Percentiles rank a stretch among this genome's conserved stretches.
Conservation (phyloP, 2,888 invertebrate genomes). For the Choreutis nemorana region DNA sequence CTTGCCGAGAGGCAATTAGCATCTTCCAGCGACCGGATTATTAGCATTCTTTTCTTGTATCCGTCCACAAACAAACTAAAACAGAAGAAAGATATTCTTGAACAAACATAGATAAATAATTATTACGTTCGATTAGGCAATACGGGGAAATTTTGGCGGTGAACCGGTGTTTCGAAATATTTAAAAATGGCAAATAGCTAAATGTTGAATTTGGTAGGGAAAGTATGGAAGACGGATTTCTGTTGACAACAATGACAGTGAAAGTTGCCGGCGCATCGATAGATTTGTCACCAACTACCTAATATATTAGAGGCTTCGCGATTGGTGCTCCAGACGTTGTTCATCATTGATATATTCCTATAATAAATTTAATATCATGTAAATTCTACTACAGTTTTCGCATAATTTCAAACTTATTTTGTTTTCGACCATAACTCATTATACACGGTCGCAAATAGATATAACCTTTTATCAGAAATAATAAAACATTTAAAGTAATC, state of each 20-base stretch:
- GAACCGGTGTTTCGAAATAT: conserved; percentile 12
- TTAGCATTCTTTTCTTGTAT: conserved; percentile 39
- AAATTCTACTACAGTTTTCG: no score
- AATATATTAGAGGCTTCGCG: no score
- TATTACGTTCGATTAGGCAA: conserved; percentile 5
- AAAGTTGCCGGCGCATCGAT: conserved; percentile 27
- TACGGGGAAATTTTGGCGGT: conserved; percentile 14
- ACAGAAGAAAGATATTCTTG: conserved; percentile 8
- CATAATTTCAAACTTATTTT: no score
- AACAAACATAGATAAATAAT: conserved; percentile 12
- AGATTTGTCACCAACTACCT: no score
- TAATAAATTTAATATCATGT: no score
- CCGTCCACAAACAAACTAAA: conserved; percentile 28
- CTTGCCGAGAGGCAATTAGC: conserved; percentile 41
- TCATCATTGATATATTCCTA: no score
- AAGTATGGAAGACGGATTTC: conserved; percentile 24
- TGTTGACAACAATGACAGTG: conserved; percentile 36
- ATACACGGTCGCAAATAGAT: no score
- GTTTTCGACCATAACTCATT: no score
- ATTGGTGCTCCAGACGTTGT: no score
- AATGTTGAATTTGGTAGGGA: conserved; percentile 29
- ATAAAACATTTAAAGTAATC: no score
- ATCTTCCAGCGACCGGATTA: conserved; percentile 38
- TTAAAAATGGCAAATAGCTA: conserved; percentile 23
- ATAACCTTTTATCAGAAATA: no score